phyloP scores from a whole-genome alignment of 2,888 invertebrate species.

The Hirtodrosophila trivittata region DNA sequence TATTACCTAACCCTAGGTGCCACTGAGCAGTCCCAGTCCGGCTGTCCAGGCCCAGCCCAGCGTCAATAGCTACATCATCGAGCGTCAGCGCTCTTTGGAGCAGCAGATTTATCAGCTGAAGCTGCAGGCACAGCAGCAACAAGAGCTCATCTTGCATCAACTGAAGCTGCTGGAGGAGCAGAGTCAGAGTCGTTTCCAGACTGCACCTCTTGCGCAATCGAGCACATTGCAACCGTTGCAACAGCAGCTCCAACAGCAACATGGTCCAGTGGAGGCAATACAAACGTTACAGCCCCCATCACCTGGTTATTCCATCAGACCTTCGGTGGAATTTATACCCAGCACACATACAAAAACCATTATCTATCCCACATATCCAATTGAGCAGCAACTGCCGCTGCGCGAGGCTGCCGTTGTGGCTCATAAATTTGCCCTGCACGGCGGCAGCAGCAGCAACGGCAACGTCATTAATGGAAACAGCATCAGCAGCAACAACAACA shows the following conservation, averaged over 20 bases:
- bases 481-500: conserved; percentile 41
- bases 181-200: conserved; percentile 68
- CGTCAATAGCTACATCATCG: conserved; percentile 79
- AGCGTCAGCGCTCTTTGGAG: conserved; percentile 88
- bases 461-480: conserved; percentile 39
- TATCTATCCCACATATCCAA: conserved; percentile 80
- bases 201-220: conserved; percentile 55
- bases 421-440: conserved; percentile 82
- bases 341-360: conserved; percentile 76
- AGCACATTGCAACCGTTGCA: conserved; percentile 62
- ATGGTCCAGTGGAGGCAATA: conserved; percentile 69
- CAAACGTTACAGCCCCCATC: conserved; percentile 71
- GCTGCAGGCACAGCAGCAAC: conserved; percentile 88
- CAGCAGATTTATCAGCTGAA: conserved; percentile 88
- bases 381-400: conserved; percentile 86
- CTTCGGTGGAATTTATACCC: conserved; percentile 83
- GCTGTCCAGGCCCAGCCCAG: conserved; percentile 41
- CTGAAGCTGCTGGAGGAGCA: conserved; percentile 87
- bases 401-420: conserved; percentile 85
- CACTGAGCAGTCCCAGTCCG: conserved; percentile 38
- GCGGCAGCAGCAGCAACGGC: conserved; percentile 34
- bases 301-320: conserved; percentile 81
- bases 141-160: conserved; percentile 88
- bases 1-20: conserved; percentile 42
- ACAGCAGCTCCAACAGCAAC: conserved; percentile 72